Percentiles rank a stretch among this genome's conserved stretches.
These are phyloP conservation scores for Callipepla squamata DNA, from an alignment of 2,113 vertebrate genomes.

Conservation along the genomic window DNA sequence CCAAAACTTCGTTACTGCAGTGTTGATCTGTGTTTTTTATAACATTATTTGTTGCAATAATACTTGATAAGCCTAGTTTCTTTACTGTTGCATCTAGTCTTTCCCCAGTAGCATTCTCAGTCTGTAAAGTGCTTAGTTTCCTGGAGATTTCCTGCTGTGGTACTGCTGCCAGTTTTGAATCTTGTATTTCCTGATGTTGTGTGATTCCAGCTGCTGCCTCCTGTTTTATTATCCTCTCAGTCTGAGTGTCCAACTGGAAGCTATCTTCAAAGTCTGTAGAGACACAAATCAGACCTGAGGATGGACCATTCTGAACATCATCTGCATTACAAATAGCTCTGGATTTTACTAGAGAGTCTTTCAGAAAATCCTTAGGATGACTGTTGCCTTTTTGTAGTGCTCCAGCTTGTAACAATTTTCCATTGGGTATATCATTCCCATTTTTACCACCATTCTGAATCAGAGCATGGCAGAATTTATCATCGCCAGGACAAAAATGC, in stretches of 20 bases:
- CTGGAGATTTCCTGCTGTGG: neutral
- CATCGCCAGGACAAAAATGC: neutral
- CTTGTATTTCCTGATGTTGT: constrained; percentile 20
- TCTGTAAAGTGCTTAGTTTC: neutral
- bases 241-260: constrained; percentile 93
- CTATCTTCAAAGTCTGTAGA: constrained; percentile 87
- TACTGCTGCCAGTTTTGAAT: neutral
- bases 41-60: neutral
- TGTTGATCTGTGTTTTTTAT: neutral
- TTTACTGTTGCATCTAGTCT: neutral
- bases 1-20: neutral
- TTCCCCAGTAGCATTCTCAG: constrained; percentile 3
- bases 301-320: constrained; percentile 59
- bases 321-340: constrained; percentile 19
- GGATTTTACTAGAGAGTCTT: constrained; percentile 12
- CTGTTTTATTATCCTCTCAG: constrained; percentile 88
- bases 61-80: neutral
- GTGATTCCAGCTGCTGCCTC: constrained; percentile 54
- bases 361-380: constrained; percentile 30
- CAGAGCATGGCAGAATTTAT: constrained; percentile 29
- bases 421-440: neutral
- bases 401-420: constrained; percentile 18
- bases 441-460: neutral
- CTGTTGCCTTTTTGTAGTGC: neutral
- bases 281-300: constrained; percentile 73